Percentiles rank a stretch among this genome's conserved stretches.
phyloP scores from a whole-genome alignment of 92 coral and sea anemone species.

The Porites cylindrica region DNA sequence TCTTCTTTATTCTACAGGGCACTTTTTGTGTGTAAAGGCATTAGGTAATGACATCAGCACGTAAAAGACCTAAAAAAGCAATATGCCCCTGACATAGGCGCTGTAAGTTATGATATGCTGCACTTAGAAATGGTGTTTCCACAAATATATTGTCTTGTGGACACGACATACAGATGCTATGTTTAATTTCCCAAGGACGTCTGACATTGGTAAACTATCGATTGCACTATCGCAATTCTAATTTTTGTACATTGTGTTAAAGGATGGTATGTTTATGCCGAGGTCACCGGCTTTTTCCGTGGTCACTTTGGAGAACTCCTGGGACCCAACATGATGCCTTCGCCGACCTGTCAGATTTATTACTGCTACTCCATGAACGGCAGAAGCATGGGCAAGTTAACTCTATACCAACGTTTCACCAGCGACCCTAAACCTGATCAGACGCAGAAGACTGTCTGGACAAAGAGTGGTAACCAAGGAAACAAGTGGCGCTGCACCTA shows the following conservation, averaged over 20 bases:
- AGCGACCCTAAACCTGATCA: slow-evolving; percentile 76
- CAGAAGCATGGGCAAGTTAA: slow-evolving; percentile 76
- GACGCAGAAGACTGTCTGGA: slow-evolving; percentile 64
- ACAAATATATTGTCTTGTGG: too few species aligned
- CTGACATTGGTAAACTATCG: background rate
- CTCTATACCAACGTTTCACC: slow-evolving; percentile 73
- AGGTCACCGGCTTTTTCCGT: slow-evolving; percentile 56
- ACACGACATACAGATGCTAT: too few species aligned
- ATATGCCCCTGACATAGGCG: too few species aligned
- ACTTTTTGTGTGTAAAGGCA: too few species aligned
- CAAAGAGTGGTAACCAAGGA: slow-evolving; percentile 65
- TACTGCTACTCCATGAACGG: slow-evolving; percentile 91
- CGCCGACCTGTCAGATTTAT: slow-evolving; percentile 66
- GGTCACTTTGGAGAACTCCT: slow-evolving; percentile 91
- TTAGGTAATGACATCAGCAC: too few species aligned
- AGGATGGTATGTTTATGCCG: slow-evolving; percentile 93
- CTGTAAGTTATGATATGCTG: too few species aligned
- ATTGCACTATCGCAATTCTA: background rate
- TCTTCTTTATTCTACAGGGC: too few species aligned
- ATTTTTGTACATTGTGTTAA: background rate
- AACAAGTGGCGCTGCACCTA: slow-evolving; percentile 62
- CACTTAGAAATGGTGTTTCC: too few species aligned
- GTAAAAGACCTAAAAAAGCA: too few species aligned
- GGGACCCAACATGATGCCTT: slow-evolving; percentile 84
- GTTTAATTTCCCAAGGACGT: too few species aligned